Base-by-base conservation (phyloP, 2,888 invertebrate genomes). In the Yponomeuta evonymella region DNA sequence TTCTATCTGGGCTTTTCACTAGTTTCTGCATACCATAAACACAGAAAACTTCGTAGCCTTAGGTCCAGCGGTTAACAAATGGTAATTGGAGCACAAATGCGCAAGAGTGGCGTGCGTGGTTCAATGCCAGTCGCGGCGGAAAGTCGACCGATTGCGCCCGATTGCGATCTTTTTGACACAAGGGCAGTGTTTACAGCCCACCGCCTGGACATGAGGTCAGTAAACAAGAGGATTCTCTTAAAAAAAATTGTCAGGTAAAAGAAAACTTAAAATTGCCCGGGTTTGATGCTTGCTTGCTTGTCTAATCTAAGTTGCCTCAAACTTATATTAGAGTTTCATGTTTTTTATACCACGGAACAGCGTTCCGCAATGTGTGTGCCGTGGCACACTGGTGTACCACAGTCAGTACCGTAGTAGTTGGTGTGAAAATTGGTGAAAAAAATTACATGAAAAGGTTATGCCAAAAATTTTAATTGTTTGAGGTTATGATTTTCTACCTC, bases 91-190 rank as follows among this genome's bases (percentile, higher is more conserved):
- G 51, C 51, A 58, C 51, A 58, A 58, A 58, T 58, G 51, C 51
- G 51, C 51, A 58, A 58, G 51, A 58, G 51, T 58, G 51, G 15
- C 51, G 51, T 15, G 15, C 51, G 15, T 58, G 51, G 51, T 58
- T 58, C 51, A 58, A 58, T 58, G 51, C 8, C 51, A 15, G 15
- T 15, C 51, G 51, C 51, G 15, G 51, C 51, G 51, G 51, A 58
- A 58, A 58, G 51, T 15, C 51, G 51, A 58, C 51, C 51, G 51
- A 58, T 58, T 58, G 51, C 51, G 51, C 51, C 51, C 51, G 51
- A 58, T 58, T 58, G 51, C 51, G 15, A 58, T 58, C 51, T 58
- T 58, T 58, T 58, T 58, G 51, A 58, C 51, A 58, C 51, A 58
- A 58, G 51, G 51, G 51, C 51, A 58, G 51, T 15, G 51, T 8